phyloP scores from a whole-genome alignment of 2,888 invertebrate genomes.

The Liodrosophila aerea region DNA sequence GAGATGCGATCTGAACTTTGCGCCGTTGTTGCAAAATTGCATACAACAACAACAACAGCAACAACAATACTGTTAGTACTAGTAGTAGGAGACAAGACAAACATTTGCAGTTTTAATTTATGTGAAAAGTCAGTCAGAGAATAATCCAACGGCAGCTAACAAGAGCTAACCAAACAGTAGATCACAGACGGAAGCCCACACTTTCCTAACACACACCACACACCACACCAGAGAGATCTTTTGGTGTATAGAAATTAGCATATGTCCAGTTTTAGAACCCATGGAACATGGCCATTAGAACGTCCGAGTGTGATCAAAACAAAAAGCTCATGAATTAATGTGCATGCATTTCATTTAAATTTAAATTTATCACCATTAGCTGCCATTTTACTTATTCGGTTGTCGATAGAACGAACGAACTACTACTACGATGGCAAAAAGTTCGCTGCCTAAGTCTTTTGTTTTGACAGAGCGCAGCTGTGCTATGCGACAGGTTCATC shows the following conservation, averaged over 20 bases:
- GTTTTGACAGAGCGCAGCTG: slow-evolving; percentile 21
- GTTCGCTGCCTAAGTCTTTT: slow-evolving; percentile 53
- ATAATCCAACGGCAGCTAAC: slow-evolving; percentile 10
- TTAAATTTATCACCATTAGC: slow-evolving; percentile 31
- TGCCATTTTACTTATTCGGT: slow-evolving; percentile 15
- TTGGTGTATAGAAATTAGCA: slow-evolving; percentile 28
- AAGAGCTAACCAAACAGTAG: slow-evolving; percentile 30
- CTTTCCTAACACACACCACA: slow-evolving; percentile 24
- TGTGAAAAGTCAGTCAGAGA: slow-evolving; percentile 57
- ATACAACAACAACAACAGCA: slow-evolving; percentile 15
- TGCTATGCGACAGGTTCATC: slow-evolving; percentile 26
- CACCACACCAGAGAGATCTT: not conserved
- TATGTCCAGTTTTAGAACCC: slow-evolving; percentile 32
- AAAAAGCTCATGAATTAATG: slow-evolving; percentile 40
- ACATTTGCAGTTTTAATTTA: slow-evolving; percentile 64
- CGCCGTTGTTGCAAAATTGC: slow-evolving; percentile 55
- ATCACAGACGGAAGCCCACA: slow-evolving; percentile 30
- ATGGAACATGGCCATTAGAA: slow-evolving; percentile 33
- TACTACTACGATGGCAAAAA: not conserved
- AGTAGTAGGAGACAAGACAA: slow-evolving; percentile 35
- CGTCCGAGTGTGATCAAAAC: slow-evolving; percentile 13
- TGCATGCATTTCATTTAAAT: slow-evolving; percentile 41
- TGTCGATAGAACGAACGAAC: slow-evolving; percentile 1
- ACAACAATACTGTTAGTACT: slow-evolving; percentile 12
- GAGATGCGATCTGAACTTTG: slow-evolving; percentile 73